phyloP scores from a whole-genome alignment of 1,140 invertebrate species.

The Gonioctena quinquepunctata region DNA sequence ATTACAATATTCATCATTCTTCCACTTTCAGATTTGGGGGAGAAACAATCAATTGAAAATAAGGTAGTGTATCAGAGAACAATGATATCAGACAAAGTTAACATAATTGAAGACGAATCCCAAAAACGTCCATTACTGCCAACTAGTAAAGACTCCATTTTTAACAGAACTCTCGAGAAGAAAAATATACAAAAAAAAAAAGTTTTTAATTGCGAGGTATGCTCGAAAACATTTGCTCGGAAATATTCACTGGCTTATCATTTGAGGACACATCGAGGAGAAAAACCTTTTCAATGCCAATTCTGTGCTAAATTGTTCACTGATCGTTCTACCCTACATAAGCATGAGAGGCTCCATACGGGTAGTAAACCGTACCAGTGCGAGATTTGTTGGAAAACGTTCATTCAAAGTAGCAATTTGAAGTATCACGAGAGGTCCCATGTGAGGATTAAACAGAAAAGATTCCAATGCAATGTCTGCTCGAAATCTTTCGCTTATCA shows the following conservation, averaged over 20 bases:
- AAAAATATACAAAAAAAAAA: too few species aligned
- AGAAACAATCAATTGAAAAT: too few species aligned
- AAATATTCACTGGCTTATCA: conserved; percentile 52
- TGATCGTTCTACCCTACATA: conserved; percentile 71
- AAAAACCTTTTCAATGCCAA: conserved; percentile 49
- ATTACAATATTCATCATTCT: too few species aligned
- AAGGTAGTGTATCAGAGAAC: too few species aligned
- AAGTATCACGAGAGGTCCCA: background rate
- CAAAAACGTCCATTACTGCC: too few species aligned
- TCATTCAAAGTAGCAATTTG: background rate
- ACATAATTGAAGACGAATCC: too few species aligned
- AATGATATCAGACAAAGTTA: too few species aligned
- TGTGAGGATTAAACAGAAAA: background rate
- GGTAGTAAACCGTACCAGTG: conserved; percentile 79
- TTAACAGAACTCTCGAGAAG: too few species aligned
- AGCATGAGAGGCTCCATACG: conserved; percentile 72
- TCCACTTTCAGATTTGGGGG: too few species aligned
- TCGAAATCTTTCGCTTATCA: background rate
- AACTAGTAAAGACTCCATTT: too few species aligned
- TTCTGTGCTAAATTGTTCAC: conserved; percentile 58
- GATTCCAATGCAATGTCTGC: background rate
- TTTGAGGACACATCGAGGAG: conserved; percentile 61
- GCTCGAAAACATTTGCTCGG: conserved; percentile 58
- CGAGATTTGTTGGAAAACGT: conserved; percentile 62
- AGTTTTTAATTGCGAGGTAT: conserved; percentile 61